Percentiles rank a stretch among this genome's conserved stretches.
Conservation (phyloP, 2,113 vertebrate species). For the Megaceryle maxima region DNA sequence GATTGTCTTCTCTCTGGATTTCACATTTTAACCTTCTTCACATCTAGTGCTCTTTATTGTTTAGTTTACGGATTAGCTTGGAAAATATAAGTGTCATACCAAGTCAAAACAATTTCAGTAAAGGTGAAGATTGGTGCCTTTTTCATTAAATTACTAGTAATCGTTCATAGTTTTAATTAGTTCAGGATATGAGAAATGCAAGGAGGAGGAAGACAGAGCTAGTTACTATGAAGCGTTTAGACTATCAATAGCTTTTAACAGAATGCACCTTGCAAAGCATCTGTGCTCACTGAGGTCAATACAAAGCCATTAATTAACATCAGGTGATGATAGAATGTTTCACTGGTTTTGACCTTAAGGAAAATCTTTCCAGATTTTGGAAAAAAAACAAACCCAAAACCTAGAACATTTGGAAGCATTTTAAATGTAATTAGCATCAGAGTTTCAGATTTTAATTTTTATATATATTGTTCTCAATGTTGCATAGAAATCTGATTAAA, state of each 20-base stretch:
- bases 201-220: background rate
- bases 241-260: background rate
- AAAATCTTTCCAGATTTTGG: background rate
- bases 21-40: slow-evolving; percentile 1
- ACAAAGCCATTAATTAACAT: background rate
- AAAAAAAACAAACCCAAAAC: background rate
- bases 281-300: background rate
- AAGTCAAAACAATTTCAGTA: background rate
- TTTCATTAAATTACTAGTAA: slow-evolving; percentile 1
- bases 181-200: background rate
- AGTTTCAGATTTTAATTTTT: background rate
- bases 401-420: background rate
- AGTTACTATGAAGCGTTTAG: background rate
- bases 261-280: background rate
- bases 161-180: slow-evolving; percentile 29
- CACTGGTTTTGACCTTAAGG: background rate
- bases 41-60: background rate
- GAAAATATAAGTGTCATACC: background rate
- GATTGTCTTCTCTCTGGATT: background rate
- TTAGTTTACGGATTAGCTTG: background rate
- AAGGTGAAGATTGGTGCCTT: background rate
- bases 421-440: background rate
- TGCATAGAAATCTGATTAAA: background rate
- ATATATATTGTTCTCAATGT: background rate
- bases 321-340: background rate